Conservation (phyloP, 2,113 vertebrate genomes). For the Phylloscopus whistleri region DNA sequence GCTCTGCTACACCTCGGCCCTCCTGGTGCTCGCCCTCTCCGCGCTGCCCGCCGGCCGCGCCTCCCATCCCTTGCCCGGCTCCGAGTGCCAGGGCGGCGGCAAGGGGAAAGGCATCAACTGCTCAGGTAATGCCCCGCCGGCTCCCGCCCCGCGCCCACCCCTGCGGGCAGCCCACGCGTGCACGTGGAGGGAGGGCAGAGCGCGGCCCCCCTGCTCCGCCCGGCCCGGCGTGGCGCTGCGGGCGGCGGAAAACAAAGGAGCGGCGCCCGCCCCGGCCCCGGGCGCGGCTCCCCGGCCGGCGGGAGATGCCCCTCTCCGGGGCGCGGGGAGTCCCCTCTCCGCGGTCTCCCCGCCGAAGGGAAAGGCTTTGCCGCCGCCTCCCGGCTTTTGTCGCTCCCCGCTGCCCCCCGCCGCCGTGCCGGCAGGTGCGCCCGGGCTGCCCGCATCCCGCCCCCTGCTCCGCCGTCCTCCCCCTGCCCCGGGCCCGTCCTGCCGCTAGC, state of each 20-base stretch:
- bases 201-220: not conserved
- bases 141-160: not conserved
- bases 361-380: not conserved
- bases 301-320: not conserved
- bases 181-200: not conserved
- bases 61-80: conserved; percentile 72
- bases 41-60: conserved; percentile 61
- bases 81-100: conserved; percentile 67
- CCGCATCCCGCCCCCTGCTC: not conserved
- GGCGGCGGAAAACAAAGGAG: conserved; percentile 16
- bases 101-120: conserved; percentile 75
- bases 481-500: not conserved
- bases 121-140: conserved; percentile 68
- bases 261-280: not conserved
- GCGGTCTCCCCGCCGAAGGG: not conserved
- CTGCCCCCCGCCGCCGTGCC: not conserved
- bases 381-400: not conserved
- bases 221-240: not conserved
- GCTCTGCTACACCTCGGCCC: conserved; percentile 58
- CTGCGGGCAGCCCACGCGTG: not conserved
- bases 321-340: not conserved
- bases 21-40: conserved; percentile 67
- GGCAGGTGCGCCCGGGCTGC: conserved; percentile 14
- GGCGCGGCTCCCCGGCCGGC: not conserved
- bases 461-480: not conserved